Percentiles rank a stretch among this genome's conserved stretches.
Conservation (phyloP, 1,140 invertebrate species). For the Musca vetustissima region DNA sequence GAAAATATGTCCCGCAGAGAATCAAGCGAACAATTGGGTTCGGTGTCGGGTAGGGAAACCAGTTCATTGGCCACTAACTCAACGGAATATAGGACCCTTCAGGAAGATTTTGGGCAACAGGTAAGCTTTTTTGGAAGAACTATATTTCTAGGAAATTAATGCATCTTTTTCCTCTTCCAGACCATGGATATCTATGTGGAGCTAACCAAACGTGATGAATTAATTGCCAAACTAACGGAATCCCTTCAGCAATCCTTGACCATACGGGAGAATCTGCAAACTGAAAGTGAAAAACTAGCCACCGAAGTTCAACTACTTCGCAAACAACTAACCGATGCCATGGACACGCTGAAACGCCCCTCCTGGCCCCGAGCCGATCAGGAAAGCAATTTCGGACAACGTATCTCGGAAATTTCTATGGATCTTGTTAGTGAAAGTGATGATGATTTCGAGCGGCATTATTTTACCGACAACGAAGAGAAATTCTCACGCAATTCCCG, state of each 20-base stretch:
- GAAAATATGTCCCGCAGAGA: slow-evolving; percentile 46
- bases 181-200: slow-evolving; percentile 64
- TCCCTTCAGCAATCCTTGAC: slow-evolving; percentile 62
- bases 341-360: slow-evolving; percentile 48
- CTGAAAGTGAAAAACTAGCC: slow-evolving; percentile 63
- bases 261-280: slow-evolving; percentile 62
- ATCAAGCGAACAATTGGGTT: slow-evolving; percentile 37
- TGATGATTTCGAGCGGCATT: slow-evolving; percentile 44
- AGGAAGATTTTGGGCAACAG: slow-evolving; percentile 56
- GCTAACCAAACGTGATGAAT: slow-evolving; percentile 60
- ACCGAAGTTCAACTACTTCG: slow-evolving; percentile 65
- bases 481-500: slow-evolving; percentile 41
- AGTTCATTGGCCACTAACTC: slow-evolving; percentile 52
- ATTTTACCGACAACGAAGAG: slow-evolving; percentile 44
- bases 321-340: slow-evolving; percentile 60
- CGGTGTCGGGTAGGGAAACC: slow-evolving; percentile 49
- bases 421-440: slow-evolving; percentile 53
- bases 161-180: slow-evolving; percentile 56
- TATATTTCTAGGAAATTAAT: background rate
- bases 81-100: slow-evolving; percentile 59
- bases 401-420: slow-evolving; percentile 52
- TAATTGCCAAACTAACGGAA: slow-evolving; percentile 64
- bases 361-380: slow-evolving; percentile 53
- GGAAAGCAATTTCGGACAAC: slow-evolving; percentile 47
- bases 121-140: slow-evolving; percentile 38